A percentile compares a stretch with the other conserved stretches of the same genome.
Conservation (phyloP, 2,797 vertebrate genomes). For the Glyptemys insculpta region DNA sequence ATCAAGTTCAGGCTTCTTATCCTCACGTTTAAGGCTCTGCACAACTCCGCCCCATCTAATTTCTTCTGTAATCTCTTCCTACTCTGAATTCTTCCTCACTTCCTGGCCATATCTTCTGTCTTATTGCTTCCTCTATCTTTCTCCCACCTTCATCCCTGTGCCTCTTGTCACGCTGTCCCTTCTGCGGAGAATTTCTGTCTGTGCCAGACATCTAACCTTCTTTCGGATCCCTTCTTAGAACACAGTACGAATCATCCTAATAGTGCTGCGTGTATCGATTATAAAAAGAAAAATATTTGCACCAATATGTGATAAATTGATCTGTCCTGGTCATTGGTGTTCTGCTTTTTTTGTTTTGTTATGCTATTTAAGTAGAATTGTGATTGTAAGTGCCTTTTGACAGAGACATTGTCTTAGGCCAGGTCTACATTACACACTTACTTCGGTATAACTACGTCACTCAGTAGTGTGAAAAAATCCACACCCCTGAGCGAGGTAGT, state of each 20-base stretch:
- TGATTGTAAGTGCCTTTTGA: neutral
- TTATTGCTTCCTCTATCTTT: neutral
- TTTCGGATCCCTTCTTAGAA: neutral
- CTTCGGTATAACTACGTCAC: neutral
- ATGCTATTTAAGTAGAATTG: neutral
- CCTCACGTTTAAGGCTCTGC: neutral
- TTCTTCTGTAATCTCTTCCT: neutral
- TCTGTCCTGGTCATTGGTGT: neutral
- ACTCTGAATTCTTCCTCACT: neutral
- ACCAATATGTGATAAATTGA: neutral
- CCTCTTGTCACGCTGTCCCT: neutral
- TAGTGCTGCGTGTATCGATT: neutral
- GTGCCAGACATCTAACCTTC: neutral
- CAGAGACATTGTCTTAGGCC: neutral
- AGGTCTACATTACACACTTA: neutral
- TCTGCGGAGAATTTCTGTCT: neutral
- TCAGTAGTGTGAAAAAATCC: neutral
- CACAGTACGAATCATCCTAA: neutral
- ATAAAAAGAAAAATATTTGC: neutral
- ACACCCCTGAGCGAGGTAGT: neutral
- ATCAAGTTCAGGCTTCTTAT: neutral
- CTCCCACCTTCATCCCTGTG: neutral
- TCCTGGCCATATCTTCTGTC: neutral
- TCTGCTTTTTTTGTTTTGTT: neutral
- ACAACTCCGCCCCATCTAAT: neutral